phyloP scores from a whole-genome alignment of 2,888 invertebrate species.

The Parascotia fuliginaria region DNA sequence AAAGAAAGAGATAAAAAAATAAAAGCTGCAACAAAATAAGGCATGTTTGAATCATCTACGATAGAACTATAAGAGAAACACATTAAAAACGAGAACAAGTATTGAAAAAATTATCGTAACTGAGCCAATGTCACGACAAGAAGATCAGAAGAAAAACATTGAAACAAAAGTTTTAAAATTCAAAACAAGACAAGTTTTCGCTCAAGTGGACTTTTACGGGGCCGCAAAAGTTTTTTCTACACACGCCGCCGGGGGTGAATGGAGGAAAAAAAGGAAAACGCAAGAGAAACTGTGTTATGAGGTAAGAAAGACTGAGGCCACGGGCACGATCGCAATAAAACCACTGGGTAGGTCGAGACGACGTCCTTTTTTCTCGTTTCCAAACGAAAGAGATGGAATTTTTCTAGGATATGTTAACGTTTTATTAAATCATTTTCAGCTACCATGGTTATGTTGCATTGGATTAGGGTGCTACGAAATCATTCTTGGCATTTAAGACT shows the following conservation, averaged over 20 bases:
- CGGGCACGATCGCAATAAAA: constrained; percentile 80
- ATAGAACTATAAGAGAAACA: background rate
- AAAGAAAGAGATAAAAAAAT: background rate
- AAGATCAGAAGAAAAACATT: constrained; percentile 28
- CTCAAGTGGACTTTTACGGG: constrained; percentile 45
- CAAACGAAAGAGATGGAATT: constrained; percentile 57
- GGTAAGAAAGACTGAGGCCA: constrained; percentile 81
- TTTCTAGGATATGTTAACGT: constrained; percentile 46
- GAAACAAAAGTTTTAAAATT: constrained; percentile 48
- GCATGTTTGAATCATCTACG: background rate
- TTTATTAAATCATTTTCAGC: constrained; percentile 39
- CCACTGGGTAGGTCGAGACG: constrained; percentile 78
- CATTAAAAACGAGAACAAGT: background rate
- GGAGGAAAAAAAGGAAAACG: constrained; percentile 55
- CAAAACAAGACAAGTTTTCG: constrained; percentile 50
- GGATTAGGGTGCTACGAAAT: background rate
- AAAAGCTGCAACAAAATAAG: background rate
- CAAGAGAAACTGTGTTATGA: constrained; percentile 82
- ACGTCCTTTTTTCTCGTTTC: constrained; percentile 68
- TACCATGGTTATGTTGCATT: constrained; percentile 20
- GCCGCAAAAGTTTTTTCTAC: constrained; percentile 61
- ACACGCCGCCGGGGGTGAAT: constrained; percentile 57
- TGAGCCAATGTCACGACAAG: constrained; percentile 15
- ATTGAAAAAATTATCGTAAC: background rate
- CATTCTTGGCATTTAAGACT: background rate